Base-by-base conservation (phyloP, 2,888 invertebrate species). In the Artemia sinica region DNA sequence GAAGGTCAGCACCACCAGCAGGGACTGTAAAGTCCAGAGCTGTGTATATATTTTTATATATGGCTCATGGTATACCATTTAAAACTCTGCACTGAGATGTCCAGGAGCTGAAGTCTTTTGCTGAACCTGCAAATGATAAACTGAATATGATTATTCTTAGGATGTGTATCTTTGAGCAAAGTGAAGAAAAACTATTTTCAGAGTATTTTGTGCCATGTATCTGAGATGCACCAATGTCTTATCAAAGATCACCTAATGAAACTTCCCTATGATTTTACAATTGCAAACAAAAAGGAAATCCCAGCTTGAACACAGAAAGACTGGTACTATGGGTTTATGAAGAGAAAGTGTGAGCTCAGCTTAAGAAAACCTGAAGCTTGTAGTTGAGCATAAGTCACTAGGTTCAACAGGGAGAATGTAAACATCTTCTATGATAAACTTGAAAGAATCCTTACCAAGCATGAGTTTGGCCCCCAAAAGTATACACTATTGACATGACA, bases 401-500 rank as follows among this genome's bases (percentile, higher is more conserved):
- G n/a, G 12, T 50, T 67, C 49, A 50, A 28, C 70, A 72, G 71
- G 68, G 66, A 10, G n/a, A 68, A 69, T 65, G 69, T 69, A 41
- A 72, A 67, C 14, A 66, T 70, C 65, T 71, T 72, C 49, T 72
- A 67, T 49, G 52, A 52, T n/a, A 52, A 52, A 13, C 52, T 52
- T 52, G 52, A 2, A 52, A 52, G 52, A 52, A 2, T 52, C 52
- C 52, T 13, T 52, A 13, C n/a, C n/a, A 52, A 52, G 52, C 12
- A 52, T n/a, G n/a, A 52, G 52, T 52, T 52, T 52, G 52, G 52
- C 52, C 52, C 52, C 12, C 66, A 69, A 51, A 66, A 67, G 70
- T 71, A 12, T 70, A 69, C n/a, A 72, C 72, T 52, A 51, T 72
- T 13, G 72, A 72, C 50, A 69, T 71, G 58, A 71, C 72, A 50